Conservation (phyloP, 2,113 vertebrate species). For the Lota lota region DNA sequence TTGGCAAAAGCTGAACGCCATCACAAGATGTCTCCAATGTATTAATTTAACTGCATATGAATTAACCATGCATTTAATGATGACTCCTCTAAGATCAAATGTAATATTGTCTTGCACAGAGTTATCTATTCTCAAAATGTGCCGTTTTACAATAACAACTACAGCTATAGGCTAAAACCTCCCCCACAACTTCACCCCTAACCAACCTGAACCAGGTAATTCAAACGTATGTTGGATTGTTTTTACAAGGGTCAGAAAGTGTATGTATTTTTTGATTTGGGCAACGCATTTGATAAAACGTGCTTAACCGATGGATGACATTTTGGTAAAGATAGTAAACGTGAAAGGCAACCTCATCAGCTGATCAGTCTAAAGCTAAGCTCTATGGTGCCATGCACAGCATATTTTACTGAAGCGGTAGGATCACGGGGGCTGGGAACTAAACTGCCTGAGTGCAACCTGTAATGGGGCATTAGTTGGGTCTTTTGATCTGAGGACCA, state of each 20-base stretch:
- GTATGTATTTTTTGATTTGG: too few relatives aligned
- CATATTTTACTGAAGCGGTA: conserved; percentile 39
- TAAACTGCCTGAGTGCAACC: conserved; percentile 61
- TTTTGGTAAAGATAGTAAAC: not conserved
- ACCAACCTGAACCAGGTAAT: too few relatives aligned
- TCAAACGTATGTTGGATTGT: too few relatives aligned
- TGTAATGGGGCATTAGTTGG: conserved; percentile 65
- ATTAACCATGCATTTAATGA: conserved; percentile 22
- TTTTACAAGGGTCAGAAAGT: too few relatives aligned
- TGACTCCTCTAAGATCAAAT: conserved; percentile 12
- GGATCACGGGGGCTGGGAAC: conserved; percentile 49
- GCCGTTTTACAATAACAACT: too few relatives aligned
- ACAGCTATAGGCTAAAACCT: too few relatives aligned
- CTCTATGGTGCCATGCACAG: conserved; percentile 26
- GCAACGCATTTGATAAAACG: too few relatives aligned
- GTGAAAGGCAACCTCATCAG: conserved; percentile 27
- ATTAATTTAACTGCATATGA: conserved; percentile 8
- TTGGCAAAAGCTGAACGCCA: conserved; percentile 4
- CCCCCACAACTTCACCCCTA: too few relatives aligned
- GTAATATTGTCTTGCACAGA: not conserved
- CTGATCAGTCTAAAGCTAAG: conserved; percentile 26
- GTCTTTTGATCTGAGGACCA: conserved; percentile 66
- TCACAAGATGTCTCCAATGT: conserved; percentile 8
- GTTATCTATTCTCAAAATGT: too few relatives aligned
- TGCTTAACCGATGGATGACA: not conserved